phyloP scores from a whole-genome alignment of 2,113 vertebrate species.

The Phaethornis superciliosus region DNA sequence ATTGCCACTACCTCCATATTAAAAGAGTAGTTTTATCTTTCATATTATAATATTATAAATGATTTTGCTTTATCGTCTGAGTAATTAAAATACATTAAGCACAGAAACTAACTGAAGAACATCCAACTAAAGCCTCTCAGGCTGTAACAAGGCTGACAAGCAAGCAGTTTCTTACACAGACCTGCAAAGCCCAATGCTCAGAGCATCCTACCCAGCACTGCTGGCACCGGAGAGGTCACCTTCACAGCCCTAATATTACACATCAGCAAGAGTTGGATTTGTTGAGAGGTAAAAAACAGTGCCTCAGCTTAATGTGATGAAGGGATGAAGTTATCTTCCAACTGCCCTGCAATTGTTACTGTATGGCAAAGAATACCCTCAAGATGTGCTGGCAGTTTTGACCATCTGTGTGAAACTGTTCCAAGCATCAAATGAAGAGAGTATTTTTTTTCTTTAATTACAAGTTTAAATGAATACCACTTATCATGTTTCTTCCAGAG shows the following conservation, averaged over 20 bases:
- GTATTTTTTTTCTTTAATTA: not conserved
- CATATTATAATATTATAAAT: not conserved
- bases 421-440: not conserved
- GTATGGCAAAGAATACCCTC: not conserved
- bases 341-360: not conserved
- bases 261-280: not conserved
- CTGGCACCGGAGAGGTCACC: not conserved
- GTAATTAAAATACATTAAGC: not conserved
- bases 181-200: not conserved
- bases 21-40: not conserved
- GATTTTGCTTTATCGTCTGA: not conserved
- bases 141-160: not conserved
- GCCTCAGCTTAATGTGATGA: rapidly evolving
- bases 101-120: not conserved
- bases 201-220: not conserved
- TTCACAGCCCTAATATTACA: not conserved
- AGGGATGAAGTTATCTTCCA: not conserved
- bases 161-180: not conserved
- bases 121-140: constrained; percentile 26
- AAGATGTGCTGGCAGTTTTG: not conserved
- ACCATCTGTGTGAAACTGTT: not conserved
- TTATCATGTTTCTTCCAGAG: not conserved
- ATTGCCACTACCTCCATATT: not conserved
- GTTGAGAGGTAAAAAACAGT: not conserved
- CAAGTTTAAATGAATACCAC: not conserved